Evolutionary conservation across 2,888 invertebrate species (phyloP).

Genomic region (Amaurobius ferox): DNA sequence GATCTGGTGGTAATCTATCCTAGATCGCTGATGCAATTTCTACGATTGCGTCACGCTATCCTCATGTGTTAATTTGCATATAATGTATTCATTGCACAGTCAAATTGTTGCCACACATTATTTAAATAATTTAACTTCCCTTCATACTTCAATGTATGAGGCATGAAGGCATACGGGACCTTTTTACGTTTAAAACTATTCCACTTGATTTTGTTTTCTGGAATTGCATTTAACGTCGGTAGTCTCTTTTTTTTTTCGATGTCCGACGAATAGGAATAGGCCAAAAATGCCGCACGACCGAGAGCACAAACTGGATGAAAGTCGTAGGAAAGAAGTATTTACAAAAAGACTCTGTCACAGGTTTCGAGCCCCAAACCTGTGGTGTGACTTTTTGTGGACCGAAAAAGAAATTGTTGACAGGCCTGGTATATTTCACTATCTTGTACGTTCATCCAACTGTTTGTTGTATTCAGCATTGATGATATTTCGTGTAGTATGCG

Average conservation of each 20-base stretch:
- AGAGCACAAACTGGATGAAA: slow-evolving; percentile 25
- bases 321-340: not conserved
- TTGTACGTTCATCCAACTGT: slow-evolving; percentile 58
- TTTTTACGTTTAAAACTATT: not conserved
- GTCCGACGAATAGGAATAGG: not conserved
- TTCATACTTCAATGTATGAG: not conserved
- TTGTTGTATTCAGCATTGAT: slow-evolving; percentile 52
- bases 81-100: slow-evolving; percentile 1
- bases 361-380: slow-evolving; percentile 72
- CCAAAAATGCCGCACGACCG: not conserved
- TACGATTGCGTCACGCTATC: not conserved
- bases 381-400: slow-evolving; percentile 69
- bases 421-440: slow-evolving; percentile 39
- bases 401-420: slow-evolving; percentile 1
- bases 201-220: not conserved
- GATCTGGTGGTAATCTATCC: not conserved
- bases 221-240: slow-evolving; percentile 5
- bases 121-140: not conserved
- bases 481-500: slow-evolving; percentile 25
- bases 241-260: not conserved
- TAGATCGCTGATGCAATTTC: not conserved
- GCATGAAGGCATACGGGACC: too few species aligned
- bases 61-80: not conserved
- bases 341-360: slow-evolving; percentile 71
- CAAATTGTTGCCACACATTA: not conserved